A percentile compares a stretch with the other conserved stretches of the same genome.
Evolutionary conservation across 2,113 vertebrate genomes (phyloP).

Genomic region (Cariama cristata): DNA sequence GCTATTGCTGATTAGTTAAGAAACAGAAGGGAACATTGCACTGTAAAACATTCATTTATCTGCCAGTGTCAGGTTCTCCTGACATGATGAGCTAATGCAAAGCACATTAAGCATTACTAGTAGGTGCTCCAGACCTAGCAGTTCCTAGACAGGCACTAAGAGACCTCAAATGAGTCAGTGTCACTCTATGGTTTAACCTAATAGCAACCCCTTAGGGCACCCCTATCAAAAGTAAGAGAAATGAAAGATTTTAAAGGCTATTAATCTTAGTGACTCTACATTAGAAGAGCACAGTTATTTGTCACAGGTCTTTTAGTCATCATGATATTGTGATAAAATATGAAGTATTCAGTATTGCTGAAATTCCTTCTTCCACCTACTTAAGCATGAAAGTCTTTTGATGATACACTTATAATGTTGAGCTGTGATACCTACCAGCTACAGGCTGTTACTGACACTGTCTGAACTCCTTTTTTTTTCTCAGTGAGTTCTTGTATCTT

Average conservation of each 20-base stretch:
- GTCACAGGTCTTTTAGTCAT: conserved; percentile 1
- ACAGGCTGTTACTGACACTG: not conserved
- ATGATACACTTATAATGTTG: not conserved
- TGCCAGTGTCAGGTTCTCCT: conserved; percentile 51
- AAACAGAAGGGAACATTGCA: conserved; percentile 29
- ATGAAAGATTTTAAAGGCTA: conserved; percentile 44
- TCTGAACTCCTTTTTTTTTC: not conserved
- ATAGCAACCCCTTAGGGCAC: conserved; percentile 2
- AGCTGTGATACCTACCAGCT: not conserved
- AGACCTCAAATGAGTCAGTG: conserved; percentile 43
- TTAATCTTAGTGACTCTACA: conserved; percentile 14
- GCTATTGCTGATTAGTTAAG: conserved; percentile 42
- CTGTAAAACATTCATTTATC: conserved; percentile 50
- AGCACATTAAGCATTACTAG: conserved; percentile 52
- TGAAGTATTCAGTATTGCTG: conserved; percentile 1
- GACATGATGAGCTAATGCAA: conserved; percentile 57
- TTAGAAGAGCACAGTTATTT: conserved; percentile 24
- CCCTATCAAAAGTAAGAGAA: conserved; percentile 17
- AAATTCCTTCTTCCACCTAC: not conserved
- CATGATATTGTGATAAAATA: not conserved
- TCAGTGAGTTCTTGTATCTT: not conserved
- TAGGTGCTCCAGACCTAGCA: conserved; percentile 50
- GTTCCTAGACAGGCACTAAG: conserved; percentile 42
- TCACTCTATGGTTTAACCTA: conserved; percentile 41
- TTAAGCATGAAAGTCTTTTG: not conserved